Evolutionary conservation across 2,113 vertebrate genomes (phyloP).

Genomic region (Xenus cinereus): DNA sequence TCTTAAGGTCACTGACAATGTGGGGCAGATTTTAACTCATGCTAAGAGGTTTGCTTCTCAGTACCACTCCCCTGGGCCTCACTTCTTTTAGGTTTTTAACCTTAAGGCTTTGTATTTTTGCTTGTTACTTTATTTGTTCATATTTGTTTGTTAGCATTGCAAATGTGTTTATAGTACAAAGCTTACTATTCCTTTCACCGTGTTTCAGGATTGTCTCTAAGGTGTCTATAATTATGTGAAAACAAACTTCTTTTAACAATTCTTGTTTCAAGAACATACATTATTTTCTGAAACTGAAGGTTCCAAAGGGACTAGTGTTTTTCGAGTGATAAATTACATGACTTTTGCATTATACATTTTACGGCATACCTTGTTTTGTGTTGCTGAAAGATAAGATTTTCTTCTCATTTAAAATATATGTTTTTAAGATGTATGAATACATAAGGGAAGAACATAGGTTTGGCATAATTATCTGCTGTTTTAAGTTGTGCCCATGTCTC

Average conservation of each 20-base stretch:
- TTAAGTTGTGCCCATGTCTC: background rate
- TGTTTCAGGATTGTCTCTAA: background rate
- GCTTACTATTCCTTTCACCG: background rate
- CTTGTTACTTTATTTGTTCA: background rate
- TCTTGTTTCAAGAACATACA: background rate
- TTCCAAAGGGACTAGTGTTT: conserved; percentile 18
- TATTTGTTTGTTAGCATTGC: background rate
- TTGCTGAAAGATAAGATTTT: conserved; percentile 21
- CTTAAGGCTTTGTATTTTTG: background rate
- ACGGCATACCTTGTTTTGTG: background rate
- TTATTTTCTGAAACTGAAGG: background rate
- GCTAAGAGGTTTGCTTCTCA: background rate
- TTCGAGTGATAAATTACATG: conserved; percentile 17
- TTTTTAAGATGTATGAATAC: background rate
- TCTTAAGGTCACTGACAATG: background rate
- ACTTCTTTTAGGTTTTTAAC: background rate
- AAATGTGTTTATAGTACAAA: background rate
- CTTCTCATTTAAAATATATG: background rate
- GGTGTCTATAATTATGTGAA: conserved; percentile 12
- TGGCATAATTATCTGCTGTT: background rate
- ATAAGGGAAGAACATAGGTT: background rate
- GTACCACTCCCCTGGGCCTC: background rate
- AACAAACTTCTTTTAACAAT: background rate
- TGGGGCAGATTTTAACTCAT: background rate
- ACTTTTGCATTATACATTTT: background rate